phyloP scores from a whole-genome alignment of 2,888 invertebrate species.

The Dastarcus helophoroides region DNA sequence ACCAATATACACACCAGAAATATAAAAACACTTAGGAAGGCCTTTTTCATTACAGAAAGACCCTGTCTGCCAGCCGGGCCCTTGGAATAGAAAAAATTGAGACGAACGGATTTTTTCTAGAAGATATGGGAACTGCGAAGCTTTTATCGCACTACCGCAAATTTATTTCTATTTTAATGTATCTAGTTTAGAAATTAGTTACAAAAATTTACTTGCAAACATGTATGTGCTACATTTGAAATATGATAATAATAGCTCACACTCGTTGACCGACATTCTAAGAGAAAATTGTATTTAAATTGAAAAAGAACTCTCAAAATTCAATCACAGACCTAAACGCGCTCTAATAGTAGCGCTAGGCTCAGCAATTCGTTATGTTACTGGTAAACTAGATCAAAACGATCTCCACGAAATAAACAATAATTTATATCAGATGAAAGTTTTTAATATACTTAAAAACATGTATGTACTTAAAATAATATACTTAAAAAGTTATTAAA shows the following conservation, averaged over 20 bases:
- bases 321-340: slow-evolving; percentile 1
- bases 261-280: slow-evolving; percentile 2
- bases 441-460: too few species aligned
- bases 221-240: slow-evolving; percentile 12
- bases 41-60: slow-evolving; percentile 14
- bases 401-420: slow-evolving; percentile 2
- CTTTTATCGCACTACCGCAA: slow-evolving; percentile 15
- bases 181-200: slow-evolving; percentile 12
- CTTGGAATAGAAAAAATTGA: slow-evolving; percentile 13
- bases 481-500: too few species aligned
- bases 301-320: too few species aligned
- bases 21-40: slow-evolving; percentile 9
- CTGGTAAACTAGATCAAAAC: slow-evolving; percentile 4
- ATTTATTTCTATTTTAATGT: slow-evolving; percentile 17
- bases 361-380: slow-evolving; percentile 1
- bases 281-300: slow-evolving; percentile 6
- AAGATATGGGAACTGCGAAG: slow-evolving; percentile 9
- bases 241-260: slow-evolving; percentile 1
- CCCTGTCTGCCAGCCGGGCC: slow-evolving; percentile 11
- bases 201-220: slow-evolving; percentile 12
- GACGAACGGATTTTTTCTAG: slow-evolving; percentile 11
- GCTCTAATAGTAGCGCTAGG: slow-evolving; percentile 3
- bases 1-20: slow-evolving; percentile 13
- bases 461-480: too few species aligned
- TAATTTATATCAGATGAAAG: too few species aligned